phyloP scores from a whole-genome alignment of 2,888 invertebrate genomes.

The Polyploca ridens region DNA sequence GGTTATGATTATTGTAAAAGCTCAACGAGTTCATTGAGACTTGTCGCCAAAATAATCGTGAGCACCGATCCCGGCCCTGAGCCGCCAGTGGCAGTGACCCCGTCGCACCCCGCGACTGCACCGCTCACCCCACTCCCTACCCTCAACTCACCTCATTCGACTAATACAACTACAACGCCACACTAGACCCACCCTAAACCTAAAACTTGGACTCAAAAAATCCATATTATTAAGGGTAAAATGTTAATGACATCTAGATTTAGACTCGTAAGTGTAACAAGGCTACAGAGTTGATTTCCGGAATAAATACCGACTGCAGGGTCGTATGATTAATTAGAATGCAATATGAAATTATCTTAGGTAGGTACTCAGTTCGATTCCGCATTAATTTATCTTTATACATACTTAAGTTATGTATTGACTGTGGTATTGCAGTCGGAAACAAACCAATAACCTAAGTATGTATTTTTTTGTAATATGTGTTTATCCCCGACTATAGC shows the following conservation, averaged over 20 bases:
- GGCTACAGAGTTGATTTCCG: too few species aligned
- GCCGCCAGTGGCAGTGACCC: conserved; percentile 86
- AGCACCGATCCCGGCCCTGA: conserved; percentile 49
- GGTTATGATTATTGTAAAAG: conserved; percentile 24
- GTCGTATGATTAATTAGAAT: too few species aligned
- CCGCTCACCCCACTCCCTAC: conserved; percentile 52
- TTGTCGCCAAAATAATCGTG: conserved; percentile 72
- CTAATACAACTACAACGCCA: conserved; percentile 35
- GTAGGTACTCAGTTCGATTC: background rate
- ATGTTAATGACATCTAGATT: too few species aligned
- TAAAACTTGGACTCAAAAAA: conserved; percentile 28
- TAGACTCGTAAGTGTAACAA: too few species aligned
- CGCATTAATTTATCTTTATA: background rate
- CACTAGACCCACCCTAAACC: conserved; percentile 28
- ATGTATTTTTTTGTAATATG: too few species aligned
- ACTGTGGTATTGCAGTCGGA: too few species aligned
- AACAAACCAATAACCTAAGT: too few species aligned
- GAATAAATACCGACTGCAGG: too few species aligned
- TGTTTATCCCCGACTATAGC: too few species aligned
- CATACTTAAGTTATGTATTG: too few species aligned
- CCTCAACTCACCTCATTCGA: conserved; percentile 37
- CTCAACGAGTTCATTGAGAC: conserved; percentile 58
- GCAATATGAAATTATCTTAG: too few species aligned
- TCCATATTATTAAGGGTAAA: background rate
- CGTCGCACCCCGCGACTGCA: conserved; percentile 84